Evolutionary conservation across 2,888 invertebrate genomes (phyloP).

Genomic region (Idaea straminata): DNA sequence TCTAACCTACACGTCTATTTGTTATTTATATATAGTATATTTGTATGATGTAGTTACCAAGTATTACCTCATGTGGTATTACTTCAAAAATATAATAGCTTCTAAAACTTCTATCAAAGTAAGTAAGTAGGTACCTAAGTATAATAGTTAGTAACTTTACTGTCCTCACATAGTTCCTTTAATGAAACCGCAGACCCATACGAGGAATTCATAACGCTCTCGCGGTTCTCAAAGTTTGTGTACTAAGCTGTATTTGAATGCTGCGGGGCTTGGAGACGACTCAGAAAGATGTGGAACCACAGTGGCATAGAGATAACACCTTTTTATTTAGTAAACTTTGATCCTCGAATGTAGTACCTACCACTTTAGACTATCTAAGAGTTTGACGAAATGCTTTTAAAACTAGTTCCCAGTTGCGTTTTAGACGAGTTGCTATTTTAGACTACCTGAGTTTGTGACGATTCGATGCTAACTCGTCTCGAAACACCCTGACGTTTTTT

Average conservation of each 20-base stretch:
- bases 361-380: too few relatives aligned
- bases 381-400: too few relatives aligned
- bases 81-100: background rate
- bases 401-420: too few relatives aligned
- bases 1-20: too few relatives aligned
- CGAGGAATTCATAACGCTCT: slow-evolving; percentile 40
- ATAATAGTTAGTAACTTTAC: background rate
- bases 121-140: background rate
- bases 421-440: too few relatives aligned
- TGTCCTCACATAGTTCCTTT: slow-evolving; percentile 3
- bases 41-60: too few relatives aligned
- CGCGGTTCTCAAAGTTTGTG: slow-evolving; percentile 50
- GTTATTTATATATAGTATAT: too few relatives aligned
- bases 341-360: too few relatives aligned
- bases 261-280: slow-evolving; percentile 19
- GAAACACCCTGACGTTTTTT: too few relatives aligned
- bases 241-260: slow-evolving; percentile 18
- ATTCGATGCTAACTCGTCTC: too few relatives aligned
- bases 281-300: background rate
- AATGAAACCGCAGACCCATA: slow-evolving; percentile 21
- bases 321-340: background rate
- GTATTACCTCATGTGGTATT: too few relatives aligned
- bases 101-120: background rate
- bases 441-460: too few relatives aligned
- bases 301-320: background rate